Evolutionary conservation across 2,797 vertebrate species (phyloP), one percentile per base, ranked within the genome.

Genomic region (Pangasius djambal): DNA sequence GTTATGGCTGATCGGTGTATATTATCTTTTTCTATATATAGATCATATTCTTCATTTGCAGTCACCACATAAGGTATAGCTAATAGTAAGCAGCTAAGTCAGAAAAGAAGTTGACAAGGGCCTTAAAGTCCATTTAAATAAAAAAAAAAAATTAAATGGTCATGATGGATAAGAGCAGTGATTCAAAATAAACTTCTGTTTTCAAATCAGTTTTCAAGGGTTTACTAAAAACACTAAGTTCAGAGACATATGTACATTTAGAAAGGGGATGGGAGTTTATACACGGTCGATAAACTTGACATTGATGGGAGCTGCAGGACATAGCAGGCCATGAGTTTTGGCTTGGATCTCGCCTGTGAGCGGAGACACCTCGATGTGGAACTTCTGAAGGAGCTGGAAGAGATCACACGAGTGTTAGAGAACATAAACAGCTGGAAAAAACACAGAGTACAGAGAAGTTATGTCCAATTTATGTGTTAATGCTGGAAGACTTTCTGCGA

Each of bases 241-340:
- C 2, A 70, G 12, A 70, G 28, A 72, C 20, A 59, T 55, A 40
- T 55, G 6, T 37, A 75, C 48, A 86, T 28, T 65, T 67, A 67
- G 67, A 61, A 34, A 77, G 18, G 2, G 6, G 12, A 70, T 81
- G 20, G 25, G 37, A 25, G 25, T 40, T 86, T 90, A 97, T 86
- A 94, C 93, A 87, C 96, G 94, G 92, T 97, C 95, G 25, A 93
- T 95, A 94, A 98, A 98, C 91, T 94, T 94, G 88, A 99, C 94
- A 86, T 97, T 93, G 91, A 98, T 97, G 59, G 96, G 94, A 0
- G 89, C 94, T 69, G 91, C 95, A 2, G 97, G 98, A 88, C 96
- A 96, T 87, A 99, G 95, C 85, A 99, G 96, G 86, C 97, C 97
- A 0, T 97, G 97, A 37, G 97, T 98, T 96, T 97, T 98, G 82